A percentile compares a stretch with the other conserved stretches of the same genome.
Evolutionary conservation across 2,888 invertebrate genomes (phyloP).

Genomic region (Pyrochroa serraticornis): DNA sequence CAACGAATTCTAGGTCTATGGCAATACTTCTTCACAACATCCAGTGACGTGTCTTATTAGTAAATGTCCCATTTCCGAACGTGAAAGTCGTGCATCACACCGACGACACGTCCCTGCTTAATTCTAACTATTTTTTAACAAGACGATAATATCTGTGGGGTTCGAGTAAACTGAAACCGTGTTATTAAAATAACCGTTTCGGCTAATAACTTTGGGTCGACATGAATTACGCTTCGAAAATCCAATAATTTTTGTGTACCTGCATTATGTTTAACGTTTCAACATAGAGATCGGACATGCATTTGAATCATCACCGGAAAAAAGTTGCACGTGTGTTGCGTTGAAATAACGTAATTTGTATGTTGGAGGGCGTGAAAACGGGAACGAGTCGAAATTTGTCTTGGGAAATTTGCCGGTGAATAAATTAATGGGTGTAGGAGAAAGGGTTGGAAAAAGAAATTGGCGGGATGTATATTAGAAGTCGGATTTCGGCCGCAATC

Average conservation of each 20-base stretch:
- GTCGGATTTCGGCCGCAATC: too few relatives aligned
- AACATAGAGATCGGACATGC: neutral
- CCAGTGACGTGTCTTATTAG: too few relatives aligned
- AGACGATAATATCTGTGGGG: neutral
- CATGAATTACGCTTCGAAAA: neutral
- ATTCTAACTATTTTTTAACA: neutral
- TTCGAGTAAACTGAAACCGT: neutral
- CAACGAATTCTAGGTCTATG: too few relatives aligned
- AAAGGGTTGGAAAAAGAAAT: neutral
- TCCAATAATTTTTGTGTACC: neutral
- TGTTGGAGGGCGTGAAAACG: neutral
- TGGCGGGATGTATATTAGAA: too few relatives aligned
- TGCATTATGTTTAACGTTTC: neutral
- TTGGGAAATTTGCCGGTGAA: neutral
- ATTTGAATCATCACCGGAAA: neutral
- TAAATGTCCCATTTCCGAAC: too few relatives aligned
- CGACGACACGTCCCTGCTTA: too few relatives aligned
- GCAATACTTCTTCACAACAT: too few relatives aligned
- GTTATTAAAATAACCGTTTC: conserved; percentile 1
- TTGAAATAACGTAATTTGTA: neutral
- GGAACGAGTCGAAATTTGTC: neutral
- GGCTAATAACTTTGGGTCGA: neutral
- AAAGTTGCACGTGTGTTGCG: neutral
- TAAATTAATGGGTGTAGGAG: neutral
- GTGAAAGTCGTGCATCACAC: too few relatives aligned